Percentiles rank a stretch among this genome's conserved stretches.
Evolutionary conservation across 2,888 invertebrate genomes (phyloP).

Genomic region (Lydus trimaculatus): DNA sequence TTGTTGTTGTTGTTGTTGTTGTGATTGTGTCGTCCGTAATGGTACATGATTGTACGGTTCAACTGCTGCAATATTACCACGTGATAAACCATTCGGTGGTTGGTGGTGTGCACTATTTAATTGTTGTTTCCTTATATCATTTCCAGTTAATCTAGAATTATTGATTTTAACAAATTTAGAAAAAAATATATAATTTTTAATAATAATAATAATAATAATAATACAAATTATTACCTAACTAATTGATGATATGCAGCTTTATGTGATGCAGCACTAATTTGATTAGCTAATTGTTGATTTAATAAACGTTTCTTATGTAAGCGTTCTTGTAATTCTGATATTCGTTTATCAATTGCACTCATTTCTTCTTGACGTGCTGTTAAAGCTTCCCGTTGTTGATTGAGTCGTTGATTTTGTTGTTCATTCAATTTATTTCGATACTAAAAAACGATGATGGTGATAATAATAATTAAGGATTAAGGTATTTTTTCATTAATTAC

Average conservation of each 20-base stretch:
- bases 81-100: conserved; percentile 66
- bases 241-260: conserved; percentile 59
- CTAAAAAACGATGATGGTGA: too few relatives aligned
- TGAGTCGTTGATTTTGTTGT: conserved; percentile 90
- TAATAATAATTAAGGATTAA: conserved; percentile 16
- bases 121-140: conserved; percentile 54
- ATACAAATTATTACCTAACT: conserved; percentile 51
- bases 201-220: not conserved
- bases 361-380: conserved; percentile 91
- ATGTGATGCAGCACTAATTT: conserved; percentile 64
- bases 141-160: conserved; percentile 54
- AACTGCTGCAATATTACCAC: conserved; percentile 86
- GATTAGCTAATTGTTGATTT: conserved; percentile 76
- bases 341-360: conserved; percentile 89
- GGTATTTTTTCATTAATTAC: conserved; percentile 68
- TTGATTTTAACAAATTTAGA: too few relatives aligned
- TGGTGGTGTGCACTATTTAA: conserved; percentile 46
- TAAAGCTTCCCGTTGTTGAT: conserved; percentile 87
- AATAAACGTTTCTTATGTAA: conserved; percentile 87
- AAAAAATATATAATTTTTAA: not conserved
- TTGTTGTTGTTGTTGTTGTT: conserved; percentile 44
- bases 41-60: conserved; percentile 90
- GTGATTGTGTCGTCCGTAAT: conserved; percentile 58
- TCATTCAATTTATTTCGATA: conserved; percentile 96
- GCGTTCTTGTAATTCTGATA: conserved; percentile 91